A percentile compares a stretch with the other conserved stretches of the same genome.
These are phyloP conservation scores for Andrena praecox DNA, from an alignment of 2,888 invertebrate genomes.

Conservation along the genomic window DNA sequence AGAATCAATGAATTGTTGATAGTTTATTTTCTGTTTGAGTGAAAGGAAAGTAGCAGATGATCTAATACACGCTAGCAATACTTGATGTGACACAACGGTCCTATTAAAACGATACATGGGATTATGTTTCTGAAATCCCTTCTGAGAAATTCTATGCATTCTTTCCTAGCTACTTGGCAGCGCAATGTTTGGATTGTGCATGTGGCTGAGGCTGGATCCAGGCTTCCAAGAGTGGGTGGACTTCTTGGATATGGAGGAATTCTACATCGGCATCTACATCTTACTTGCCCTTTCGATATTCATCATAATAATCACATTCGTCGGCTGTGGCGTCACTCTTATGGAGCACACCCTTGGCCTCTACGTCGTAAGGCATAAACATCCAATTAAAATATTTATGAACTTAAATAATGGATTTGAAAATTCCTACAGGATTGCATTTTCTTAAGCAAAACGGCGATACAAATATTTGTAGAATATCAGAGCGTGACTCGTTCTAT, in stretches of 20 bases:
- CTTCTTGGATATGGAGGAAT: slow-evolving; percentile 90
- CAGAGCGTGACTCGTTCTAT: too few relatives aligned
- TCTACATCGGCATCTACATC: slow-evolving; percentile 94
- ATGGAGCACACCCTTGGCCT: slow-evolving; percentile 91
- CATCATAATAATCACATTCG: slow-evolving; percentile 91
- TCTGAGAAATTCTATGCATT: neutral
- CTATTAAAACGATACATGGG: neutral
- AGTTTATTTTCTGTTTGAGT: too few relatives aligned
- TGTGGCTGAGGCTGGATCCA: slow-evolving; percentile 93
- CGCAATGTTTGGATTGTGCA: slow-evolving; percentile 90
- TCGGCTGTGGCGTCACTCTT: slow-evolving; percentile 93
- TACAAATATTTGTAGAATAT: too few relatives aligned
- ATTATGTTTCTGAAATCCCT: slow-evolving; percentile 4
- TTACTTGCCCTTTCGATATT: slow-evolving; percentile 90
- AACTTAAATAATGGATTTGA: neutral
- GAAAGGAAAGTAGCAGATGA: too few relatives aligned
- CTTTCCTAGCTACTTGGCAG: slow-evolving; percentile 89
- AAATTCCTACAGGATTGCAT: too few relatives aligned
- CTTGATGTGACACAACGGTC: too few relatives aligned
- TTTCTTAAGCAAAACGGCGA: too few relatives aligned
- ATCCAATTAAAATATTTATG: slow-evolving; percentile 9
- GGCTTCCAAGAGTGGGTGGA: slow-evolving; percentile 94
- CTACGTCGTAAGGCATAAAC: slow-evolving; percentile 88
- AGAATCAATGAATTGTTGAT: neutral
- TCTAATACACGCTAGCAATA: too few relatives aligned